Base-by-base conservation (phyloP, 1,140 invertebrate species). In the Drosophila busckii region DNA sequence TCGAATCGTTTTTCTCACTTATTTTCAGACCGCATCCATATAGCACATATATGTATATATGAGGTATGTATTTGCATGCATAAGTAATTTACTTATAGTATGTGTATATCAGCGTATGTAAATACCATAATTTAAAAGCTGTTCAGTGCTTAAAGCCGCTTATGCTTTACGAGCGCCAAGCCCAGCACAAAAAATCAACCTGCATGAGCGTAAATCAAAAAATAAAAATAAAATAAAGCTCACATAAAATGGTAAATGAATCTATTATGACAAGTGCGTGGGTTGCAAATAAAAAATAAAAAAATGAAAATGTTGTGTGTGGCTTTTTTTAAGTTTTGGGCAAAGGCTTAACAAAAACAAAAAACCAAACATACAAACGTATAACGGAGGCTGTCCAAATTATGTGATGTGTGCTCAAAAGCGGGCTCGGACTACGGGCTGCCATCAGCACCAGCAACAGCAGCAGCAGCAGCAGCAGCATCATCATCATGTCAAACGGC, bases 191-290 rank as follows among this genome's bases (percentile, higher is more conserved):
- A 38, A 49, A 17, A n/a, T n/a, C 64, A 75, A 75, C 70, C 70
- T 73, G 70, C 69, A 73, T 41, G 38, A 23, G 42, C 28, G 26
- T 32, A 44, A 15, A 44, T 42, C 2, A 46, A 31, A 13, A 19
- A 25, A 46, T 29, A 31, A 23, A 23, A 15, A 19, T 4, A 31
- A 53, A 50, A 61, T 53, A 26, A 54, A 59, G 32, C 2, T 29
- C 49, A 76, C 53, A 66, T 65, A 78, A 49, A 67, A 67, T 67
- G 60, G 63, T 80, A 68, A 73, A 80, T 60, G 73, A 82, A 82
- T 80, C 73, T 80, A 69, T 82, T 82, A 67, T 82, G 75, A 82
- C 75, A 82, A 82, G 69, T 82, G 75, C 69, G 75, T 82, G 75
- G 76, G 75, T 34, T 56, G 61, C 22, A 8, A 10, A 19, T 19